Percentiles rank a stretch among this genome's conserved stretches.
These are phyloP conservation scores for Penelope pileata DNA, from an alignment of 2,113 vertebrate genomes.

Conservation along the genomic window DNA sequence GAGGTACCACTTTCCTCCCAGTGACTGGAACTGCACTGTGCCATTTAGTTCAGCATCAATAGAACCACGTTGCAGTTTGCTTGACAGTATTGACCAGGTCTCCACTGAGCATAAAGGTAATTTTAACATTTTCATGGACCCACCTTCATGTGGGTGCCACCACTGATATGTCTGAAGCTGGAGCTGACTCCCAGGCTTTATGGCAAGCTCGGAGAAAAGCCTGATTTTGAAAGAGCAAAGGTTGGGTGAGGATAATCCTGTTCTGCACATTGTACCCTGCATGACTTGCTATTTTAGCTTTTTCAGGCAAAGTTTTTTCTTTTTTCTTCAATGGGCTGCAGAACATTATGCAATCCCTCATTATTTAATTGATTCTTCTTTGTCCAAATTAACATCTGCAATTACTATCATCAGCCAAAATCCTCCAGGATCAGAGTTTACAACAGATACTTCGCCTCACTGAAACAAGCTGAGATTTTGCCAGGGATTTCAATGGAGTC, in stretches of 20 bases:
- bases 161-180: background rate
- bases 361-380: background rate
- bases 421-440: background rate
- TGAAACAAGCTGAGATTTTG: background rate
- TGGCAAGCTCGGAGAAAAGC: fast-evolving
- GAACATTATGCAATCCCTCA: background rate
- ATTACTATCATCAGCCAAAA: background rate
- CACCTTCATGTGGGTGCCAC: background rate
- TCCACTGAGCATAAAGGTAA: background rate
- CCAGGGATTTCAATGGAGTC: background rate
- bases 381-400: background rate
- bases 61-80: background rate
- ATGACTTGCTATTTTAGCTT: background rate
- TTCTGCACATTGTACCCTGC: background rate
- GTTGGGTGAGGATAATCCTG: background rate
- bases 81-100: background rate
- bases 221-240: background rate
- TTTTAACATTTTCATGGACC: background rate
- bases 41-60: background rate
- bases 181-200: background rate
- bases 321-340: background rate
- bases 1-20: background rate
- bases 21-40: background rate
- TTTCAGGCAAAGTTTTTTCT: background rate
- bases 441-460: background rate